These are phyloP conservation scores for Subanguina moxae DNA, from an alignment of 1,140 invertebrate genomes.

Conservation along the genomic window DNA sequence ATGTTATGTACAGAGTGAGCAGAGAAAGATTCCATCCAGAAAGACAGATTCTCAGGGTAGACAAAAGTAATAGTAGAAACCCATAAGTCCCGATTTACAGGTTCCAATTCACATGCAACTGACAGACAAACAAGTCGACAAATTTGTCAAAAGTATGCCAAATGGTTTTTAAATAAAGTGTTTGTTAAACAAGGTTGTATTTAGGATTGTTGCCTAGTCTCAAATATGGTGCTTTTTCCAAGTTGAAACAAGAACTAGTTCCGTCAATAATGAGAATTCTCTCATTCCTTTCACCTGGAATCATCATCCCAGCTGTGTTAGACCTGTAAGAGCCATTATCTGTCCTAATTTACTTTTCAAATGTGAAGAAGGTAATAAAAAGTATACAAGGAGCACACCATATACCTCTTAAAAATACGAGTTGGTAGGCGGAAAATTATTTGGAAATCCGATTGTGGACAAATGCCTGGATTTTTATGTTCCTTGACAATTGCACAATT, in stretches of 20 bases:
- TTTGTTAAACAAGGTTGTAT: no score
- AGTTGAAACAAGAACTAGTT: constrained; percentile 68
- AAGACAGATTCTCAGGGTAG: constrained; percentile 55
- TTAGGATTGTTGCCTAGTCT: constrained; percentile 65
- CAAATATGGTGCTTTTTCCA: constrained; percentile 73
- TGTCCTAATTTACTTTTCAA: constrained; percentile 49
- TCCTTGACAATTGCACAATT: no score
- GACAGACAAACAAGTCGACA: constrained; percentile 68
- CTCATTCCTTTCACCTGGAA: constrained; percentile 73
- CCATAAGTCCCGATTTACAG: neutral
- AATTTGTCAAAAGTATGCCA: constrained; percentile 74
- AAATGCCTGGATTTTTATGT: no score
- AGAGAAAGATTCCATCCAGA: constrained; percentile 45
- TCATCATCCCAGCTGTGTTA: constrained; percentile 76
- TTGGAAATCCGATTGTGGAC: no score
- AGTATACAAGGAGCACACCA: no score
- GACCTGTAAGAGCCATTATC: constrained; percentile 65
- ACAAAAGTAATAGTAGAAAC: neutral
- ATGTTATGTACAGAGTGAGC: constrained; percentile 43
- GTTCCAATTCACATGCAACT: neutral
- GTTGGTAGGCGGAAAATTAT: no score
- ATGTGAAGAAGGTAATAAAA: constrained; percentile 7
- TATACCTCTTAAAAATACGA: no score
- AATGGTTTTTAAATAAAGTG: no score
- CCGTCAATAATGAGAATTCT: constrained; percentile 72